A percentile compares a stretch with the other conserved stretches of the same genome.
Evolutionary conservation across 2,797 vertebrate genomes (phyloP).

Genomic region (Anomalospiza imberbis): DNA sequence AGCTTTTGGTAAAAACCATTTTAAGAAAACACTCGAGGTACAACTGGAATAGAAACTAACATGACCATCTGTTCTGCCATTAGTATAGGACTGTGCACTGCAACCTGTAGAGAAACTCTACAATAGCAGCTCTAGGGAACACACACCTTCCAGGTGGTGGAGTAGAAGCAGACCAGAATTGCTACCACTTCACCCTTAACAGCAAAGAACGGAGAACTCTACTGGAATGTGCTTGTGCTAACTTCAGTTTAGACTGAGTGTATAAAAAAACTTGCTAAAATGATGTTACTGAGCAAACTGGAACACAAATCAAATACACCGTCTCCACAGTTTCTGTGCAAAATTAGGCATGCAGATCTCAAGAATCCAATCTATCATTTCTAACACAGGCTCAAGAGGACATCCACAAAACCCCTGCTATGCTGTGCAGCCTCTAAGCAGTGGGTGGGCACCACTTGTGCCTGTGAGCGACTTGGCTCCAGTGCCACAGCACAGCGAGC

Average conservation of each 20-base stretch:
- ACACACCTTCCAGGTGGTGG: not conserved
- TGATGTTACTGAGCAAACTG: not conserved
- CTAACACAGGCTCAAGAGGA: not conserved
- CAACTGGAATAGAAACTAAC: not conserved
- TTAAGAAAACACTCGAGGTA: not conserved
- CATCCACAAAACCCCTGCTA: not conserved
- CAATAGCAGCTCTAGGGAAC: not conserved
- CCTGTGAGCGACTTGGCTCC: not conserved
- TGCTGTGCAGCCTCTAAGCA: not conserved
- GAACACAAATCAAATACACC: not conserved
- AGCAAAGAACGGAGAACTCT: not conserved
- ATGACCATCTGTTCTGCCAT: not conserved
- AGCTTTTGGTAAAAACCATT: not conserved
- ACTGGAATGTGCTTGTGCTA: not conserved
- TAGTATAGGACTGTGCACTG: not conserved
- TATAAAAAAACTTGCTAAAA: not conserved
- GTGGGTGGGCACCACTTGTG: not conserved
- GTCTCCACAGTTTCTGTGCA: not conserved
- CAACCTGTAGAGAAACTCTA: not conserved
- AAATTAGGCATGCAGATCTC: not conserved
- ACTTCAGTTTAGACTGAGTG: not conserved
- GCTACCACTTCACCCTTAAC: not conserved
- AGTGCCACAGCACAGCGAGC: accelerated
- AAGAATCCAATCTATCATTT: not conserved
- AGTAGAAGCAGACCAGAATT: not conserved